Evolutionary conservation across 1,140 invertebrate genomes (phyloP), one percentile per base, ranked within the genome.

Genomic region (Penaeus indicus): DNA sequence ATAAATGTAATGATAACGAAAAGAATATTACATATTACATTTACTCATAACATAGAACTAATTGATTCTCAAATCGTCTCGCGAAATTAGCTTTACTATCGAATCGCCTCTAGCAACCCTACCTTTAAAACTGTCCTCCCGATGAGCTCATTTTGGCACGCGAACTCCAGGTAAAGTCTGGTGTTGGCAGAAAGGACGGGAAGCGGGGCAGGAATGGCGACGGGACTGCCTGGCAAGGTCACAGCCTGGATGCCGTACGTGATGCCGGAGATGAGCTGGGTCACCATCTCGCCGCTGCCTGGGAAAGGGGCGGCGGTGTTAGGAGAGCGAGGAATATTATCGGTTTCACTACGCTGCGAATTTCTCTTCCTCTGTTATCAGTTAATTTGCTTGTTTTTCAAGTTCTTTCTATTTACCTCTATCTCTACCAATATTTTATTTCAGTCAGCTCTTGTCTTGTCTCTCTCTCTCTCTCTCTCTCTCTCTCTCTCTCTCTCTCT

Each of bases 51-150:
- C 38, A 42, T 42, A 4, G 38, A 42, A 7, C 38, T 7, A 42
- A 42, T 42, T 4, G 7, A 21, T 19, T 77, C 72, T 77, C 7
- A 19, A 77, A 32, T 18, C 32, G 75, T 42, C 32, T 61, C 7
- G 38, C 38, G 38, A 42, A 42, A 7, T 42, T 42, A 42, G 4
- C 38, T 42, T 42, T 8, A 1, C 38, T 4, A 7, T 42, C 7
- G 2, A 42, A 42, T 42, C 38, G 38, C 38, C 38, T 42, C 5
- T 4, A 42, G 11, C 54, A 11, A 54, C 3, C 75, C 67, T n/a
- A 80, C 85, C 77, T 80, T 80, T 32, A 86, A 79, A 1, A 86
- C 85, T 5, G 78, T 42, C 21, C 77, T 32, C 25, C 85, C 85
- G 21, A 80, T 19, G 27, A 62, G 75, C 77, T 79, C n/a, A 32